phyloP scores from a whole-genome alignment of 2,797 vertebrate species.

The Tinamus major region DNA sequence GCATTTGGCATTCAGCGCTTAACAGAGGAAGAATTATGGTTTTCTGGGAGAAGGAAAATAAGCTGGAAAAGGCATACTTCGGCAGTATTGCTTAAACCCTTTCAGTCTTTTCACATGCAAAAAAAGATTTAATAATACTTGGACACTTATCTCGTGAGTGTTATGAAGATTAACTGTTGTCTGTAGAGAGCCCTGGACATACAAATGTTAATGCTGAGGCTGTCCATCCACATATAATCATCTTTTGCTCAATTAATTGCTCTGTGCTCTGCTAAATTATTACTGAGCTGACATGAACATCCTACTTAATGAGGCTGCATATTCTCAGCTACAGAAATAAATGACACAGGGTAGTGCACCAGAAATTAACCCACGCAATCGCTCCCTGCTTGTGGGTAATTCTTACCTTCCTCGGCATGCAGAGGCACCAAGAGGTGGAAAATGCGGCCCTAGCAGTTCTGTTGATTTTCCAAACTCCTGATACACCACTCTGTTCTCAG shows the following conservation, averaged over 20 bases:
- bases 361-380: not conserved
- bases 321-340: not conserved
- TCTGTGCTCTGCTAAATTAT: not conserved
- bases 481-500: not conserved
- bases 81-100: not conserved
- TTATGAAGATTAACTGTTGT: not conserved
- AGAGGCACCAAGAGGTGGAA: not conserved
- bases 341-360: not conserved
- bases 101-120: not conserved
- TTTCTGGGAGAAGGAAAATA: not conserved
- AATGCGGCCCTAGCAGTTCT: not conserved
- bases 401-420: not conserved
- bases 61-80: not conserved
- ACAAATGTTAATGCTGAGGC: not conserved
- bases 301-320: not conserved
- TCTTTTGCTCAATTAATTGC: not conserved
- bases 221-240: not conserved
- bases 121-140: not conserved
- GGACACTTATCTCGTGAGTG: not conserved
- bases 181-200: not conserved
- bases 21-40: not conserved
- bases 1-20: not conserved
- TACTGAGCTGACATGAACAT: not conserved
- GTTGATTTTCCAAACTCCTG: not conserved
- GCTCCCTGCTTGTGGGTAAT: not conserved